phyloP scores from a whole-genome alignment of 2,113 vertebrate genomes.

The Phrynosoma platyrhinos region DNA sequence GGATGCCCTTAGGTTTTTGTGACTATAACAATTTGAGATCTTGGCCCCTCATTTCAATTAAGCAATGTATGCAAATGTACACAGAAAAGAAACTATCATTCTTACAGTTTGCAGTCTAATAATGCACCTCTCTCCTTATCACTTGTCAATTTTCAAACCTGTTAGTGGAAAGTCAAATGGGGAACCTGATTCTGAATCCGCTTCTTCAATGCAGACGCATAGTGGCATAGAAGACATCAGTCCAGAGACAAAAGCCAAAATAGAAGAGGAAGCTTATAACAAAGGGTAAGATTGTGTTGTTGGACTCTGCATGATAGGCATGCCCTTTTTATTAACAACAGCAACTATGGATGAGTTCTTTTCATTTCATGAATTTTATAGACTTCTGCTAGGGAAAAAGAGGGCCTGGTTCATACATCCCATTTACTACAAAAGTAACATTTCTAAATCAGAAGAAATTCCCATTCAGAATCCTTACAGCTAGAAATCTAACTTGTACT shows the following conservation, averaged over 20 bases:
- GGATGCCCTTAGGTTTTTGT: too few relatives aligned
- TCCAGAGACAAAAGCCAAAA: slow-evolving; percentile 88
- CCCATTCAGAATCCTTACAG: background rate
- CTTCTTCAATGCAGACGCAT: slow-evolving; percentile 71
- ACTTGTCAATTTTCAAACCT: slow-evolving; percentile 67
- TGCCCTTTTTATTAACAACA: background rate
- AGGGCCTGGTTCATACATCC: background rate
- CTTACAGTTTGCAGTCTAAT: background rate
- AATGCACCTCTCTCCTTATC: background rate
- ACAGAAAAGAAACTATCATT: background rate
- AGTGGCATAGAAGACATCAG: slow-evolving; percentile 84
- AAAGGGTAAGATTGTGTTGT: slow-evolving; percentile 85
- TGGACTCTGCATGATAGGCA: background rate
- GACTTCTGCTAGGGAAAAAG: background rate
- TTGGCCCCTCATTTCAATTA: background rate
- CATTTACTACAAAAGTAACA: background rate
- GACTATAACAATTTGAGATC: background rate
- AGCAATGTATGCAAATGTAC: background rate
- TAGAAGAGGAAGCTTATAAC: slow-evolving; percentile 92
- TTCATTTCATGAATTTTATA: background rate
- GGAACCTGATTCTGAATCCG: slow-evolving; percentile 82
- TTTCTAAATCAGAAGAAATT: background rate
- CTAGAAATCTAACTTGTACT: background rate
- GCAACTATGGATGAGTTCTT: background rate
- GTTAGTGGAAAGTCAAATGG: slow-evolving; percentile 86